These are phyloP conservation scores for Parnassius smintheus DNA, from an alignment of 2,888 invertebrate genomes.

Conservation along the genomic window DNA sequence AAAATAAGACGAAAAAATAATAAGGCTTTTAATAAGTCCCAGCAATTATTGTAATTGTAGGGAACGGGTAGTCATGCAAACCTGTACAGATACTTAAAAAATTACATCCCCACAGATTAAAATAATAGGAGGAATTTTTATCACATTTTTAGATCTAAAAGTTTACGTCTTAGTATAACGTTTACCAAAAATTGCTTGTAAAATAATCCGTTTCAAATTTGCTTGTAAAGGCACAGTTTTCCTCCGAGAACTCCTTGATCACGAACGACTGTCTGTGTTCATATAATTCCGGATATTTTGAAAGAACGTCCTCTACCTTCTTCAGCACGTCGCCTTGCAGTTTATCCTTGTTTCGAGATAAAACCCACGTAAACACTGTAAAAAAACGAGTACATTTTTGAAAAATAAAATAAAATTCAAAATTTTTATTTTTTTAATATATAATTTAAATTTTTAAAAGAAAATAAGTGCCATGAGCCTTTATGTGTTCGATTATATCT, in stretches of 20 bases:
- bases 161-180: background rate
- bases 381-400: slow-evolving; percentile 25
- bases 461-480: too few species aligned
- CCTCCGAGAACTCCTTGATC: slow-evolving; percentile 61
- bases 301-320: slow-evolving; percentile 56
- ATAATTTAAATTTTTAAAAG: too few species aligned
- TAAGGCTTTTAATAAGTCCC: too few species aligned
- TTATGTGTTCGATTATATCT: too few species aligned
- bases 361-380: slow-evolving; percentile 68
- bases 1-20: too few species aligned
- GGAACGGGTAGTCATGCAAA: too few species aligned
- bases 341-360: slow-evolving; percentile 58
- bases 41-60: too few species aligned
- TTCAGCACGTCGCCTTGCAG: slow-evolving; percentile 56
- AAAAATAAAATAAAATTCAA: too few species aligned
- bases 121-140: background rate
- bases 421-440: too few species aligned
- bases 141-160: background rate
- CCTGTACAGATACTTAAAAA: too few species aligned
- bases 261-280: slow-evolving; percentile 60
- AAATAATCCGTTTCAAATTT: slow-evolving; percentile 62
- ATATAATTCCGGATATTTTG: slow-evolving; percentile 61
- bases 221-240: slow-evolving; percentile 51
- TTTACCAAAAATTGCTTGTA: slow-evolving; percentile 66
- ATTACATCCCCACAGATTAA: too few species aligned